Conservation (phyloP, 2,888 invertebrate genomes). For the Crossocerus cetratus region DNA sequence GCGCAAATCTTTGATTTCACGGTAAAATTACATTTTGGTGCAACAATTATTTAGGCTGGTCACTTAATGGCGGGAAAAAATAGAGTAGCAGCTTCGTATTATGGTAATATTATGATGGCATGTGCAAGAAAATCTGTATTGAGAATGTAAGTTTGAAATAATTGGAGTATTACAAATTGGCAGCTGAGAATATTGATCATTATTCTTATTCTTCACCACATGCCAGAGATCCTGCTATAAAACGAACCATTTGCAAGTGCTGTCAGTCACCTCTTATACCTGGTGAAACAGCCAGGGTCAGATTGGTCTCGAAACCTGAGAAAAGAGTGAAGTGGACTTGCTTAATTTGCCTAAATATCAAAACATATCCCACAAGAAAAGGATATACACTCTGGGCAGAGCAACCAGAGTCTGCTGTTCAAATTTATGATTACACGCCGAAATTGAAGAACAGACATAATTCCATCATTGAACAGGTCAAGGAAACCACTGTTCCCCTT, state of each 20-base stretch:
- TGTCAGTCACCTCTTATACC: conserved; percentile 79
- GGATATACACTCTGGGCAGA: conserved; percentile 79
- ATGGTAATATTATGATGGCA: conserved; percentile 79
- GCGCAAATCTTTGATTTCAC: background rate
- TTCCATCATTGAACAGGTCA: background rate
- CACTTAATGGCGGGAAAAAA: conserved; percentile 76
- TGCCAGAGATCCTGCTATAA: conserved; percentile 80
- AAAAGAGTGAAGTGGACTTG: conserved; percentile 79
- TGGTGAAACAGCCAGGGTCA: conserved; percentile 78
- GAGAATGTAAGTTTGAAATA: conserved; percentile 77
- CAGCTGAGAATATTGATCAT: too few relatives aligned
- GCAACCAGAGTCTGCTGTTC: conserved; percentile 78
- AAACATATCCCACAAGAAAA: conserved; percentile 73
- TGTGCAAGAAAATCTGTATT: conserved; percentile 81
- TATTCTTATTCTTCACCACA: too few relatives aligned
- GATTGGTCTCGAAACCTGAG: conserved; percentile 77
- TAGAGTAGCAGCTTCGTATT: conserved; percentile 78
- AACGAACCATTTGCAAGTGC: conserved; percentile 81
- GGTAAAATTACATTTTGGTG: conserved; percentile 53
- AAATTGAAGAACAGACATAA: conserved; percentile 34
- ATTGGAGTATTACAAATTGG: background rate
- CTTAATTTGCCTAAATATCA: conserved; percentile 73
- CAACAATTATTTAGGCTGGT: conserved; percentile 76
- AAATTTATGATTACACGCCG: conserved; percentile 76
- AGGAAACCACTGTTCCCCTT: too few relatives aligned